Percentiles rank a stretch among this genome's conserved stretches.
phyloP scores from a whole-genome alignment of 2,888 invertebrate genomes.

The Ferdinandea cuprea region DNA sequence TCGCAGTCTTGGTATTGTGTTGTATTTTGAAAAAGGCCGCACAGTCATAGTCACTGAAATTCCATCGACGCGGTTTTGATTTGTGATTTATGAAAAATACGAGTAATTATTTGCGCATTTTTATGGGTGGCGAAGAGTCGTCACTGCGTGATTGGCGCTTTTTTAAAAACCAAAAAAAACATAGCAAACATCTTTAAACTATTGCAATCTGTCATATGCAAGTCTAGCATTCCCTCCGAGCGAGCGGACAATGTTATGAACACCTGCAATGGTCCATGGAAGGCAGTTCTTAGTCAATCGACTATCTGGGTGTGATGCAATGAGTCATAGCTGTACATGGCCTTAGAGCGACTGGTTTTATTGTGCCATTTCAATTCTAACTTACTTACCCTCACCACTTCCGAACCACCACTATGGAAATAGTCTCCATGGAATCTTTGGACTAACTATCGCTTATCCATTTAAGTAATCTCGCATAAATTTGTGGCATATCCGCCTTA shows the following conservation, averaged over 20 bases:
- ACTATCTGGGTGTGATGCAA: not conserved
- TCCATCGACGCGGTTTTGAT: conserved; percentile 1
- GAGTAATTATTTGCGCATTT: not conserved
- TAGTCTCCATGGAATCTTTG: too few species aligned
- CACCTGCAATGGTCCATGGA: not conserved
- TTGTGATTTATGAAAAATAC: conserved; percentile 26
- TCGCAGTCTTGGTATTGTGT: not conserved
- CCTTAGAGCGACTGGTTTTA: too few species aligned
- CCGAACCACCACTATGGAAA: too few species aligned
- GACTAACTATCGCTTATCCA: too few species aligned
- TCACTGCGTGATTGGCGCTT: not conserved
- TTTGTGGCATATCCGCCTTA: conserved; percentile 30
- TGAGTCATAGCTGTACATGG: not conserved
- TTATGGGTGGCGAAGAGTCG: not conserved
- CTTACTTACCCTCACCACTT: too few species aligned
- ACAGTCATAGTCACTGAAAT: not conserved
- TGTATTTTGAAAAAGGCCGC: not conserved
- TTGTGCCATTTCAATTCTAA: too few species aligned
- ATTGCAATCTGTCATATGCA: too few species aligned
- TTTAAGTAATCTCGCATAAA: conserved; percentile 7
- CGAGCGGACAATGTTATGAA: too few species aligned
- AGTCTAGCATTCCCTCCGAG: too few species aligned
- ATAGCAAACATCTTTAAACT: too few species aligned
- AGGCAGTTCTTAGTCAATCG: not conserved
- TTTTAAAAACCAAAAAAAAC: not conserved